phyloP scores from a whole-genome alignment of 2,797 vertebrate species.

The Typhlichthys subterraneus region DNA sequence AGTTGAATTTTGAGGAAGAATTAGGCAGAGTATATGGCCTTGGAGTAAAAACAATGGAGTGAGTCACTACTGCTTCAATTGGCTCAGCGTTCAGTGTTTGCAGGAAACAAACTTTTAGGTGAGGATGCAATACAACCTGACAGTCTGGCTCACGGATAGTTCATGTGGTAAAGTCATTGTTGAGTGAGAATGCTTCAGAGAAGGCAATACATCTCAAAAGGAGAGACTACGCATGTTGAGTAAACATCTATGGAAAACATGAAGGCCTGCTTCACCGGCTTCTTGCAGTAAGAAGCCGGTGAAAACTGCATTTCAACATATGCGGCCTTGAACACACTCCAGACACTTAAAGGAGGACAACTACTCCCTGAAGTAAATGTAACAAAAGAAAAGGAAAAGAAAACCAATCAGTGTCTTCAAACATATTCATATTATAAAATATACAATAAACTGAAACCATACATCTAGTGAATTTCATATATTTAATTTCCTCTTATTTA shows the following conservation, averaged over 20 bases:
- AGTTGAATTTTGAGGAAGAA: conserved; percentile 33
- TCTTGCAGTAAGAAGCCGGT: not conserved
- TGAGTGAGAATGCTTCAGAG: conserved; percentile 15
- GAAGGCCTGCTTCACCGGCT: not conserved
- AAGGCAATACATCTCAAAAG: not conserved
- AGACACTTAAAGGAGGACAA: conserved; percentile 10
- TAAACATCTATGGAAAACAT: no score
- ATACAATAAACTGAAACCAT: conserved; percentile 60
- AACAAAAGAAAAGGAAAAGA: conserved; percentile 28
- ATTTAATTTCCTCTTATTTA: conserved; percentile 34
- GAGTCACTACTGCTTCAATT: conserved; percentile 56
- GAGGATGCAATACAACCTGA: conserved; percentile 18
- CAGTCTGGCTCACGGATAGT: conserved; percentile 31
- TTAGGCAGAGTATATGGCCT: conserved; percentile 7
- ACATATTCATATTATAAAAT: conserved; percentile 57
- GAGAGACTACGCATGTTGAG: no score
- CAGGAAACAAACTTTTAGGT: conserved; percentile 76
- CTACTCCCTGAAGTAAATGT: conserved; percentile 64
- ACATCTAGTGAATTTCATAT: conserved; percentile 51
- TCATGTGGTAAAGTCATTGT: not conserved
- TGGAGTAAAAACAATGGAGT: conserved; percentile 33
- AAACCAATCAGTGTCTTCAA: conserved; percentile 78
- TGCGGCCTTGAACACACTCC: no score
- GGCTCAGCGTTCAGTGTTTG: conserved; percentile 80
- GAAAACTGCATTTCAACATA: not conserved